phyloP scores from a whole-genome alignment of 2,888 invertebrate species.

The Tillus elongatus region DNA sequence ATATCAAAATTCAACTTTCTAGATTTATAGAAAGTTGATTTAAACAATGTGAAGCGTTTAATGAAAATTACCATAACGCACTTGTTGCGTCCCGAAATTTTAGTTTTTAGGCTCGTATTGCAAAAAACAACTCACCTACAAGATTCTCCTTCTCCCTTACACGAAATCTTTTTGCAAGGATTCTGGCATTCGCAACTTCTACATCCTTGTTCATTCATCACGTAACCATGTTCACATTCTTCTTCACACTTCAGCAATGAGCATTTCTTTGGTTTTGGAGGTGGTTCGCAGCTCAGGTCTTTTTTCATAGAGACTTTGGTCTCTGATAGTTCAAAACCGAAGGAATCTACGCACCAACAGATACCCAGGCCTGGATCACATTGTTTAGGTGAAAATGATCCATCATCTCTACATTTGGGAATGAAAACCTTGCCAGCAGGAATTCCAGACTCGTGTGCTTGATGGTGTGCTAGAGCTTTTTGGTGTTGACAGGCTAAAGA shows the following conservation, averaged over 20 bases:
- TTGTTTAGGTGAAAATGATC: constrained; percentile 61
- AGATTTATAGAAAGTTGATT: too few relatives aligned
- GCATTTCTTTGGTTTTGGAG: constrained; percentile 39
- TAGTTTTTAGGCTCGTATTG: too few relatives aligned
- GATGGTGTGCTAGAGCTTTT: constrained; percentile 46
- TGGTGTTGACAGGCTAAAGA: constrained; percentile 60
- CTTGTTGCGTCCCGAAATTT: too few relatives aligned
- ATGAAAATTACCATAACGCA: too few relatives aligned
- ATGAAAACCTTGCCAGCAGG: constrained; percentile 68
- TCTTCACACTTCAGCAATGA: constrained; percentile 42
- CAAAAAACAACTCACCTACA: constrained; percentile 41
- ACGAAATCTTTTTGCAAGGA: constrained; percentile 66
- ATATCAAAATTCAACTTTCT: too few relatives aligned
- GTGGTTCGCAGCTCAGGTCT: constrained; percentile 42
- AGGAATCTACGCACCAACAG: constrained; percentile 75
- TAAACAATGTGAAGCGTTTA: too few relatives aligned
- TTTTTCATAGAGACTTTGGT: constrained; percentile 47
- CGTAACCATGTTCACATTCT: constrained; percentile 55
- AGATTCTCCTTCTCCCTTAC: constrained; percentile 55
- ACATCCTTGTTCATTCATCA: constrained; percentile 58
- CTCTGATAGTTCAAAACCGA: constrained; percentile 65
- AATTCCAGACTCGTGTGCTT: constrained; percentile 60
- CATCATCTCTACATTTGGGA: constrained; percentile 62
- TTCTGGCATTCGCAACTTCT: constrained; percentile 66
- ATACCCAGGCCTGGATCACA: constrained; percentile 58